Evolutionary conservation across 2,797 vertebrate species (phyloP).

Genomic region (Gambelia wislizenii): DNA sequence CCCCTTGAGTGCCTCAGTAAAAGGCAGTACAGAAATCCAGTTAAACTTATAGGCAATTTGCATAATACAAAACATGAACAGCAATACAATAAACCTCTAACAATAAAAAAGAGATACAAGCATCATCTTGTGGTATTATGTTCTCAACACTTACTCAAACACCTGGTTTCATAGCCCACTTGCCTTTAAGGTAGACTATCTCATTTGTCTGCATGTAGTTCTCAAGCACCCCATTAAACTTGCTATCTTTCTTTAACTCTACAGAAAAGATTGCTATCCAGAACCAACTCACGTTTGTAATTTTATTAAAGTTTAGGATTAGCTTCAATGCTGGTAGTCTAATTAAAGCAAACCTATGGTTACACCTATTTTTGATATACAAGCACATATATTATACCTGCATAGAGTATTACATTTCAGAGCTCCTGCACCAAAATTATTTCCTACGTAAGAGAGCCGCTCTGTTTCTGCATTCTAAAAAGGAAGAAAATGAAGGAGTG

Average conservation of each 20-base stretch:
- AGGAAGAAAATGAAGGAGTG: not conserved
- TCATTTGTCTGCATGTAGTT: not conserved
- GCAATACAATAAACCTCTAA: not conserved
- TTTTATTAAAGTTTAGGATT: not conserved
- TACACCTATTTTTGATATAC: not conserved
- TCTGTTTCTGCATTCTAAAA: slow-evolving; percentile 89
- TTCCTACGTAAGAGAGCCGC: slow-evolving; percentile 89
- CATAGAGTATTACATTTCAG: slow-evolving; percentile 88
- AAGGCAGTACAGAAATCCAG: not conserved
- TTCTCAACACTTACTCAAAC: not conserved
- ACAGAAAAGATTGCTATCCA: not conserved
- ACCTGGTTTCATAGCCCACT: not conserved
- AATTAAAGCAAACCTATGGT: not conserved
- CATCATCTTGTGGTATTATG: not conserved
- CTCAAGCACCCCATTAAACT: not conserved
- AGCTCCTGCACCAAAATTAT: slow-evolving; percentile 84
- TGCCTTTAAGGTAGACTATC: not conserved
- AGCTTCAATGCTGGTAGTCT: not conserved
- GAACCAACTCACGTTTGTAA: not conserved
- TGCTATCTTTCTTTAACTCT: not conserved
- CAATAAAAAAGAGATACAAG: not conserved
- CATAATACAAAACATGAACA: not conserved
- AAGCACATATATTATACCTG: slow-evolving; percentile 81
- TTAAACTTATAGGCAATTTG: not conserved
- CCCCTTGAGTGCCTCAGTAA: not conserved